phyloP scores from a whole-genome alignment of 2,797 vertebrate species.

The Fistularia commersonii region DNA sequence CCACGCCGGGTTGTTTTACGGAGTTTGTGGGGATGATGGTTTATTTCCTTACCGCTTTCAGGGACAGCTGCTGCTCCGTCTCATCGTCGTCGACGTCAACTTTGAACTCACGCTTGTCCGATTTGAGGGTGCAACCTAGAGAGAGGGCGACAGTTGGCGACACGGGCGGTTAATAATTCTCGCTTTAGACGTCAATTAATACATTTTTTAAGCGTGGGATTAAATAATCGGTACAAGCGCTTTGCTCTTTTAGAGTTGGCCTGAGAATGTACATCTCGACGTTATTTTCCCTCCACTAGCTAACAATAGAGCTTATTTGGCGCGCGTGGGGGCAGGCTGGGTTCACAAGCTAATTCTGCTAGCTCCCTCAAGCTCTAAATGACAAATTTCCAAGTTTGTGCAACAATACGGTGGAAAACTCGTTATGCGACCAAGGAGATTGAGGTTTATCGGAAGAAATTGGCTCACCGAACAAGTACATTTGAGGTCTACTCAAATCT shows the following conservation, averaged over 20 bases:
- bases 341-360: constrained; percentile 1
- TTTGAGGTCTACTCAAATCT: constrained; percentile 74
- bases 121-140: constrained; percentile 74
- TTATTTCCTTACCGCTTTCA: constrained; percentile 74
- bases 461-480: constrained; percentile 81
- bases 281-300: constrained; percentile 15
- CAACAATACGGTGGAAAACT: background rate
- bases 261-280: background rate
- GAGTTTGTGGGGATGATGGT: too few species aligned
- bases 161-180: too few species aligned
- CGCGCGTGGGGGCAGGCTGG: constrained; percentile 25
- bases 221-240: too few species aligned
- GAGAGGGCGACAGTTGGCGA: constrained; percentile 1
- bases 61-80: constrained; percentile 79
- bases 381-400: constrained; percentile 1
- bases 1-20: too few species aligned
- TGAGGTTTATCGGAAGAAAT: constrained; percentile 2
- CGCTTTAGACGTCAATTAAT: too few species aligned
- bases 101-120: constrained; percentile 76
- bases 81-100: constrained; percentile 77
- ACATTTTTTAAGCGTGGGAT: background rate
- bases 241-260: too few species aligned
- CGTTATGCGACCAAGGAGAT: constrained; percentile 16
- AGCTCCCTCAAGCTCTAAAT: background rate
- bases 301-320: constrained; percentile 63